A percentile compares a stretch with the other conserved stretches of the same genome.
These are phyloP conservation scores for Saguinus imperator DNA, from an alignment of 2,113 vertebrate genomes.

Conservation along the genomic window DNA sequence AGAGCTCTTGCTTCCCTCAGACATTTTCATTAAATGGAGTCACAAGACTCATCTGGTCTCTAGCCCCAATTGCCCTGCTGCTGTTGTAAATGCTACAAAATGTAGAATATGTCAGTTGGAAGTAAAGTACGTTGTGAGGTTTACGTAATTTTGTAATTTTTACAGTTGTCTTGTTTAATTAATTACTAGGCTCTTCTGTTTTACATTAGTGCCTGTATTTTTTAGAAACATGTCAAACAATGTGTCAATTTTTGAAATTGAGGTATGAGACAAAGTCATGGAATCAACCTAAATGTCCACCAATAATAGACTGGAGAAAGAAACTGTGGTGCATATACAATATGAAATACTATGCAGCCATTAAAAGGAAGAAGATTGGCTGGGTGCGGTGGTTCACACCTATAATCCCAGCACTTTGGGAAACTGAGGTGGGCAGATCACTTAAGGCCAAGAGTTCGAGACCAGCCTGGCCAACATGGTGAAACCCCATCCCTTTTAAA, in stretches of 20 bases:
- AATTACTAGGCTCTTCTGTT: neutral
- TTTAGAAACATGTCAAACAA: conserved; percentile 38
- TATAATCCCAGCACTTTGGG: too few species aligned
- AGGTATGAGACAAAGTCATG: neutral
- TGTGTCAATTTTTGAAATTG: neutral
- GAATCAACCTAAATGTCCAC: too few species aligned
- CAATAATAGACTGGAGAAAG: too few species aligned
- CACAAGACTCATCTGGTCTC: neutral
- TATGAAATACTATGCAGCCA: too few species aligned
- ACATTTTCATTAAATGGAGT: neutral
- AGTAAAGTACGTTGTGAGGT: neutral
- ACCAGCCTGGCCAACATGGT: too few species aligned
- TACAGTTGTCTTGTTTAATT: conserved; percentile 1
- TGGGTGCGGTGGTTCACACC: too few species aligned
- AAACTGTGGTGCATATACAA: too few species aligned
- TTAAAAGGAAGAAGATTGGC: too few species aligned
- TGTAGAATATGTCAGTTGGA: neutral
- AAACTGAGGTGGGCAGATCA: too few species aligned
- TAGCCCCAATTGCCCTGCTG: neutral
- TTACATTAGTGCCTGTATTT: conserved; percentile 7
- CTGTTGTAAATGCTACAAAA: neutral
- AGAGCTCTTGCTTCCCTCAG: neutral
- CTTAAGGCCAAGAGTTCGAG: too few species aligned
- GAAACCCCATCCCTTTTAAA: too few species aligned
- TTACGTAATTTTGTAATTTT: neutral